Evolutionary conservation across 1,140 invertebrate genomes (phyloP).

Genomic region (Saccostrea glomerata): DNA sequence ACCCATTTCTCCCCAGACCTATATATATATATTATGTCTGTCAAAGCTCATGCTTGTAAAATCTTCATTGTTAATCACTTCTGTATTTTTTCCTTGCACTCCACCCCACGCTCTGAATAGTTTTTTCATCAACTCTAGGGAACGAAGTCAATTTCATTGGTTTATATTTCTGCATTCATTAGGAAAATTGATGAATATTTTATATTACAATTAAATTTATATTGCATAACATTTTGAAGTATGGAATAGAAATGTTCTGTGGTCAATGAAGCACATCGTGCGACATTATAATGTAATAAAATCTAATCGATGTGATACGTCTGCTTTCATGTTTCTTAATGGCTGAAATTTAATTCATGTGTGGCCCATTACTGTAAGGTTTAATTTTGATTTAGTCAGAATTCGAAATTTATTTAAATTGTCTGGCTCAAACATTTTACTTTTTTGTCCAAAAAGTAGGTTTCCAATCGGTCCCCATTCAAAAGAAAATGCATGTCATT

Average conservation of each 20-base stretch:
- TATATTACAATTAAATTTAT: neutral
- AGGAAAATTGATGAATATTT: slow-evolving; percentile 12
- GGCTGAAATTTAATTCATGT: slow-evolving; percentile 1
- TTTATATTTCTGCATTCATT: slow-evolving; percentile 17
- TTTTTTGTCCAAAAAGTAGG: neutral
- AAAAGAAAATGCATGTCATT: slow-evolving; percentile 1
- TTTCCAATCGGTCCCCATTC: neutral
- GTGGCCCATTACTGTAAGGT: neutral
- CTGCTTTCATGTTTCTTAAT: neutral
- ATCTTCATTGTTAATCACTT: neutral
- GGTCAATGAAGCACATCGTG: neutral
- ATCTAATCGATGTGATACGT: neutral
- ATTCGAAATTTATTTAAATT: neutral
- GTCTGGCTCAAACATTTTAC: neutral
- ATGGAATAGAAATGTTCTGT: neutral
- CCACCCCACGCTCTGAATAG: neutral
- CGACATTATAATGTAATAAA: slow-evolving; percentile 30
- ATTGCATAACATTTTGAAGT: slow-evolving; percentile 30
- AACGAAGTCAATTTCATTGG: neutral
- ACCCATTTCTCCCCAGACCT: neutral
- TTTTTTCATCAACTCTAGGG: slow-evolving; percentile 3
- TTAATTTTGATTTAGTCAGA: neutral
- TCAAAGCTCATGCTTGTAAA: neutral
- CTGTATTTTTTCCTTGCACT: neutral
- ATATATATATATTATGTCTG: neutral